These are phyloP conservation scores for Leucoraja erinaceus DNA, from an alignment of 2,113 vertebrate species.

Conservation along the genomic window DNA sequence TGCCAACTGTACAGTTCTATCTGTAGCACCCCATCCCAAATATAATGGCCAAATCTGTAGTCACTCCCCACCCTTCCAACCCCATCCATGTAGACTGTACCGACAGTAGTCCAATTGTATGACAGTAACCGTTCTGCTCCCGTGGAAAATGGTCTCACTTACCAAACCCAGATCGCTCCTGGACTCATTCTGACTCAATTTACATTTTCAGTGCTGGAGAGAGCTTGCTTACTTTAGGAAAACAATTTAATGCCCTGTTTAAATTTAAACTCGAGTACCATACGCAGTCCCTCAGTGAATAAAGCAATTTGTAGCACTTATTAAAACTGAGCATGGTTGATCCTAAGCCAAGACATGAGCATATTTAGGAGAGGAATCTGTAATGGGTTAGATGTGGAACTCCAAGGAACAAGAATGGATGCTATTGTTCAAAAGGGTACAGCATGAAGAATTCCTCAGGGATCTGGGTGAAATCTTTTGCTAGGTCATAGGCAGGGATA, in stretches of 20 bases:
- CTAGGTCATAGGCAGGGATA: conserved; percentile 12
- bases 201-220: background rate
- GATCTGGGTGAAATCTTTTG: conserved; percentile 3
- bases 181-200: background rate
- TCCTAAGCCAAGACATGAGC: conserved; percentile 33
- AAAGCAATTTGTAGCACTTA: too few species aligned
- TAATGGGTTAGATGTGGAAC: conserved; percentile 35
- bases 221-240: background rate
- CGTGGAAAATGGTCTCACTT: background rate
- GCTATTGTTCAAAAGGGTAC: conserved; percentile 18
- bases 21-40: too few species aligned
- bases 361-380: background rate
- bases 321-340: conserved; percentile 26
- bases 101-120: too few species aligned
- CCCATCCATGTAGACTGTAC: too few species aligned
- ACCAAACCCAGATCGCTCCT: background rate
- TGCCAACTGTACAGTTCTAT: too few species aligned
- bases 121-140: too few species aligned
- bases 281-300: background rate
- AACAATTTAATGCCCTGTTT: background rate
- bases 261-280: background rate
- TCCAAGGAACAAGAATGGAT: conserved; percentile 23
- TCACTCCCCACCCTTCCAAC: too few species aligned
- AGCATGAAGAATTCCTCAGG: conserved; percentile 10
- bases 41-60: too few species aligned